phyloP scores from a whole-genome alignment of 2,113 vertebrate species.

The Chunga burmeisteri region DNA sequence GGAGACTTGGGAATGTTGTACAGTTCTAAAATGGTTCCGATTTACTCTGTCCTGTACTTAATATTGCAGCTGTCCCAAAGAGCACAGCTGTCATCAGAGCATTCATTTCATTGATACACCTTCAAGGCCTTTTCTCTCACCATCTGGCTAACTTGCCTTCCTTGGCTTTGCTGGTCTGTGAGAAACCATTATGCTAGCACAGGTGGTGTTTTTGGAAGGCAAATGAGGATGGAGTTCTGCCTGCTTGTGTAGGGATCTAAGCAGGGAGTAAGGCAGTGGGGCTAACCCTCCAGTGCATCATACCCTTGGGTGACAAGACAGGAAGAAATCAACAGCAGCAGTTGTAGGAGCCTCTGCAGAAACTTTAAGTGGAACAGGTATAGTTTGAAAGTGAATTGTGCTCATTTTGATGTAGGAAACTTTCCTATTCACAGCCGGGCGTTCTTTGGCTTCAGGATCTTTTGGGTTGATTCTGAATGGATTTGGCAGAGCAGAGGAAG shows the following conservation, averaged over 20 bases:
- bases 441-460: background rate
- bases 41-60: background rate
- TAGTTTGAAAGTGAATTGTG: background rate
- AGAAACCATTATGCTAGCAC: background rate
- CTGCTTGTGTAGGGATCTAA: background rate
- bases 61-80: background rate
- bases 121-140: background rate
- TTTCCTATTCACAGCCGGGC: background rate
- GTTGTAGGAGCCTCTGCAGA: background rate
- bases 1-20: background rate
- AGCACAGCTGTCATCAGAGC: background rate
- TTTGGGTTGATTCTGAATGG: background rate
- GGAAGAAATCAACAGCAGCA: background rate
- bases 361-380: background rate
- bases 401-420: background rate
- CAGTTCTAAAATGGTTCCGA: background rate
- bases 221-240: background rate
- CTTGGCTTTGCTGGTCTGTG: background rate
- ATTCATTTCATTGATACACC: background rate
- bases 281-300: background rate
- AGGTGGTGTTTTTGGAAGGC: accelerated
- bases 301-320: background rate
- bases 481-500: background rate
- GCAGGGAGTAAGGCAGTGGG: background rate
- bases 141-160: background rate